Percentiles rank a stretch among this genome's conserved stretches.
phyloP scores from a whole-genome alignment of 2,888 invertebrate species.

The Margaritifera margaritifera region DNA sequence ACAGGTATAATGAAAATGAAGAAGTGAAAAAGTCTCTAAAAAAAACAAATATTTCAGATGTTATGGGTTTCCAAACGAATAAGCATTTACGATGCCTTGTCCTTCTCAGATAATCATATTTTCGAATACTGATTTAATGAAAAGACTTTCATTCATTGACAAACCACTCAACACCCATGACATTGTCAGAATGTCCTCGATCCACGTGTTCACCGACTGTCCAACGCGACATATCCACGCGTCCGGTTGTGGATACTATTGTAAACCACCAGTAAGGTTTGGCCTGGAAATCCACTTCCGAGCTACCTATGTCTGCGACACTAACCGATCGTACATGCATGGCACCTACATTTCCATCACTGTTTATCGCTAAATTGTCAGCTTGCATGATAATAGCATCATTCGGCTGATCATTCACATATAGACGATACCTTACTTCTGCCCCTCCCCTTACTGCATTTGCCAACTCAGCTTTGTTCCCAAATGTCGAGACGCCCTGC shows the following conservation, averaged over 20 bases:
- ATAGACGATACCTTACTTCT: slow-evolving; percentile 32
- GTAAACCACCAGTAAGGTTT: slow-evolving; percentile 43
- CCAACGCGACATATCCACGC: slow-evolving; percentile 40
- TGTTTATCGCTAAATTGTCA: slow-evolving; percentile 35
- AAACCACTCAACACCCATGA: slow-evolving; percentile 36
- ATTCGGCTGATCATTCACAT: slow-evolving; percentile 16
- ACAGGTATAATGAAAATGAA: too few species aligned
- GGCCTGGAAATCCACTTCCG: slow-evolving; percentile 38
- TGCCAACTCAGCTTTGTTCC: slow-evolving; percentile 22
- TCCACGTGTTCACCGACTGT: slow-evolving; percentile 41
- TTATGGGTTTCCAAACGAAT: too few species aligned
- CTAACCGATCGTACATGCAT: slow-evolving; percentile 41
- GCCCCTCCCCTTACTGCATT: slow-evolving; percentile 34
- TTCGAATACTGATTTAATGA: not conserved
- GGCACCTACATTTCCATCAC: slow-evolving; percentile 38
- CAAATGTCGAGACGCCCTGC: slow-evolving; percentile 25
- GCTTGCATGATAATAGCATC: slow-evolving; percentile 38
- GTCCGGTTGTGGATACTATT: slow-evolving; percentile 34
- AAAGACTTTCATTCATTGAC: slow-evolving; percentile 17
- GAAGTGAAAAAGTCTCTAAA: too few species aligned
- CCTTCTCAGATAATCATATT: not conserved
- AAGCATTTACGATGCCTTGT: too few species aligned
- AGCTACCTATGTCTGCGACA: slow-evolving; percentile 32
- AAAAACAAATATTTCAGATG: too few species aligned
- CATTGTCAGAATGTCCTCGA: slow-evolving; percentile 34